These are phyloP conservation scores for Linepithema humile DNA, from an alignment of 1,140 invertebrate species.

Conservation along the genomic window DNA sequence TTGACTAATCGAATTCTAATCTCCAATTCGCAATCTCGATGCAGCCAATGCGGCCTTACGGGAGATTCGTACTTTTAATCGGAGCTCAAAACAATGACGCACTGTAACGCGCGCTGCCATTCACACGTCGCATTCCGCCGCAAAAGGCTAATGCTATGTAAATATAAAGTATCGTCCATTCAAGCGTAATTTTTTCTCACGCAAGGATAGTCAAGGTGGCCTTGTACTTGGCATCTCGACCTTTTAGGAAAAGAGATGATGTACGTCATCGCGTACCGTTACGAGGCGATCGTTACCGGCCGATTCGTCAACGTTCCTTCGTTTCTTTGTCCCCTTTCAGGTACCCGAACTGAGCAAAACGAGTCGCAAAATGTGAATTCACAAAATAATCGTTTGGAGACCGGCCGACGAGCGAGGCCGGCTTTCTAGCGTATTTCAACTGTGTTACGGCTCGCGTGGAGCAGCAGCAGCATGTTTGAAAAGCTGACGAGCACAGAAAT, in stretches of 20 bases:
- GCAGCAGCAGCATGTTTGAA: neutral
- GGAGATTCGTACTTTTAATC: neutral
- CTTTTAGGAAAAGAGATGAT: constrained; percentile 55
- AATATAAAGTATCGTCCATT: constrained; percentile 59
- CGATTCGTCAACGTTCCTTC: constrained; percentile 63
- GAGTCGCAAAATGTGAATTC: constrained; percentile 16
- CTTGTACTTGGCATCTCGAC: constrained; percentile 50
- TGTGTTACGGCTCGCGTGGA: neutral
- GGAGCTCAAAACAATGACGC: constrained; percentile 27
- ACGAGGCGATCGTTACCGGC: constrained; percentile 1
- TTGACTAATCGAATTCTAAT: too few species aligned
- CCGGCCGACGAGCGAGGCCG: neutral
- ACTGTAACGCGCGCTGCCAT: too few species aligned
- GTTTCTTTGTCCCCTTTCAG: constrained; percentile 18
- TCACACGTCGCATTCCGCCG: neutral
- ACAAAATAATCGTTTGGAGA: constrained; percentile 17
- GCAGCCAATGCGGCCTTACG: too few species aligned
- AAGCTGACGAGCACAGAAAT: constrained; percentile 28
- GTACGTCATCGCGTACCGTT: constrained; percentile 52
- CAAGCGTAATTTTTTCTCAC: constrained; percentile 45
- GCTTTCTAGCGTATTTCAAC: neutral
- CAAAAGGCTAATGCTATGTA: constrained; percentile 55
- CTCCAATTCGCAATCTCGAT: too few species aligned
- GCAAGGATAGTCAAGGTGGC: constrained; percentile 28
- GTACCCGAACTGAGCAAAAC: neutral